A percentile compares a stretch with the other conserved stretches of the same genome.
Evolutionary conservation across 2,888 invertebrate species (phyloP).

Genomic region (Asteroscopus sphinx): DNA sequence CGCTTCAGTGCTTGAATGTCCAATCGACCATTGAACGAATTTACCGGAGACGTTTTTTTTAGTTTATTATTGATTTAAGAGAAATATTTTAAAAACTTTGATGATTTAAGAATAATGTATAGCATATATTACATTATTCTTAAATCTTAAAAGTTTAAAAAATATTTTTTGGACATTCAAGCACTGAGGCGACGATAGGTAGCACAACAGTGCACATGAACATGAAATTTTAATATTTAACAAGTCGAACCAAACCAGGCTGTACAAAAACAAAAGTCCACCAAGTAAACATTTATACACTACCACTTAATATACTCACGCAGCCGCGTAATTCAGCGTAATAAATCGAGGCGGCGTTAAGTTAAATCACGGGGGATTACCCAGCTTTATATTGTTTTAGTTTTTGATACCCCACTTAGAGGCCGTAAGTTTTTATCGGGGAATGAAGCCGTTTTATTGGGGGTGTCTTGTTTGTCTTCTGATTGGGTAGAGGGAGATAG

Average conservation of each 20-base stretch:
- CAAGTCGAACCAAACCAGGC: constrained; percentile 21
- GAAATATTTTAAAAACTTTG: too few relatives aligned
- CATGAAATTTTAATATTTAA: too few relatives aligned
- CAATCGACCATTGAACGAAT: too few relatives aligned
- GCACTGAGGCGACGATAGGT: too few relatives aligned
- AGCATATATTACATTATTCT: too few relatives aligned
- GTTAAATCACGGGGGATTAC: constrained; percentile 52
- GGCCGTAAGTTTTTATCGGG: constrained; percentile 35
- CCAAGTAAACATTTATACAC: constrained; percentile 31
- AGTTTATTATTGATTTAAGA: too few relatives aligned
- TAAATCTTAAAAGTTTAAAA: too few relatives aligned
- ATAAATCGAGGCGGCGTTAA: constrained; percentile 48
- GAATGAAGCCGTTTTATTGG: constrained; percentile 24
- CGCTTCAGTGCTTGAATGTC: too few relatives aligned
- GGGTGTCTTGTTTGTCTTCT: constrained; percentile 18
- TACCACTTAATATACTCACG: constrained; percentile 46
- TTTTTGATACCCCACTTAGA: constrained; percentile 43
- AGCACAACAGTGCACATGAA: too few relatives aligned
- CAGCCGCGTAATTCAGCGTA: constrained; percentile 35
- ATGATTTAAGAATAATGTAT: too few relatives aligned
- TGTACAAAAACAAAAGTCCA: constrained; percentile 4
- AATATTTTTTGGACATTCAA: too few relatives aligned
- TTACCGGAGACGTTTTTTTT: too few relatives aligned
- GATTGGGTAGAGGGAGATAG: neutral
- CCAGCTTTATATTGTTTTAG: constrained; percentile 54